Percentiles rank a stretch among this genome's conserved stretches.
Evolutionary conservation across 2,113 vertebrate genomes (phyloP).

Genomic region (Genyomyrus donnyi): DNA sequence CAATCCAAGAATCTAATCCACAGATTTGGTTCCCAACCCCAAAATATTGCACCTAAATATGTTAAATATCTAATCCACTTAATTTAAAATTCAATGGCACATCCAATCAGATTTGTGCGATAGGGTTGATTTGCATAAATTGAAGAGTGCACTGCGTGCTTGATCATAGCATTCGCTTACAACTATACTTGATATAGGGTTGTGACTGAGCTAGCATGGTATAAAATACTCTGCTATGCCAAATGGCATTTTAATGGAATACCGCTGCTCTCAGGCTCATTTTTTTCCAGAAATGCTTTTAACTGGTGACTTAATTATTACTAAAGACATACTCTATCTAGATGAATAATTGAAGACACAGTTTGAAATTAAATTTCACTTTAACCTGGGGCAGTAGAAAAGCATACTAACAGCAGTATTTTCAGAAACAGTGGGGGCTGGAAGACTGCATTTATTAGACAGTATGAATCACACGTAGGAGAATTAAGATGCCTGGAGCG

Average conservation of each 20-base stretch:
- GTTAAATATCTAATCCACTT: no score
- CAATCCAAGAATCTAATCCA: background rate
- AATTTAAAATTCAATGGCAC: no score
- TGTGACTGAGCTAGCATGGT: no score
- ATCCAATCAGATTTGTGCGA: no score
- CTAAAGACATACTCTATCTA: background rate
- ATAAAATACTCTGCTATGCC: background rate
- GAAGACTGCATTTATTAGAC: background rate
- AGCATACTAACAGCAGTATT: background rate
- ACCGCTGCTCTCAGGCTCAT: background rate
- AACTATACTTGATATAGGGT: no score
- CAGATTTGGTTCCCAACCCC: no score
- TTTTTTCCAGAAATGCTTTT: background rate
- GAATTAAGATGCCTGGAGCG: background rate
- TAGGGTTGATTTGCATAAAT: no score
- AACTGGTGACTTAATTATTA: background rate
- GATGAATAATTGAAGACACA: background rate
- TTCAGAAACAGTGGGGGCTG: background rate
- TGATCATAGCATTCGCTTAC: no score
- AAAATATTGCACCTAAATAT: no score
- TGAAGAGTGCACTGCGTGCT: no score
- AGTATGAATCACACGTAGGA: background rate
- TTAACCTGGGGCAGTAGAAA: background rate
- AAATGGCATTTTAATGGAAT: background rate
- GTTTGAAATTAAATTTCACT: background rate